These are phyloP conservation scores for Muscicapa adusta DNA, from an alignment of 2,113 vertebrate species.

Conservation along the genomic window DNA sequence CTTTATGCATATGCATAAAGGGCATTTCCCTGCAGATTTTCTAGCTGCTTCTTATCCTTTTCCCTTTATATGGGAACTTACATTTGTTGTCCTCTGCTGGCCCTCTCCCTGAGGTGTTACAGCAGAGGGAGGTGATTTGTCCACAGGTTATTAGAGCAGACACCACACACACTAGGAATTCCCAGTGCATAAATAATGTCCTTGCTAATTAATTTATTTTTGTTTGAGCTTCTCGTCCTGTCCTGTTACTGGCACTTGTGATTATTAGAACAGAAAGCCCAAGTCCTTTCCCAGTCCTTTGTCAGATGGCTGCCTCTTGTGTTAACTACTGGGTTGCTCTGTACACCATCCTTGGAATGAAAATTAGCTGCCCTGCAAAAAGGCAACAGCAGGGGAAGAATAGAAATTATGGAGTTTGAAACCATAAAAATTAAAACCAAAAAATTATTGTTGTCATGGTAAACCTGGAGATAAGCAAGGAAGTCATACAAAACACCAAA, in stretches of 20 bases:
- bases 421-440: not conserved
- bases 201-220: slow-evolving; percentile 64
- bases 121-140: slow-evolving; percentile 12
- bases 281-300: not conserved
- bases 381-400: not conserved
- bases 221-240: not conserved
- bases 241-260: not conserved
- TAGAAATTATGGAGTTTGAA: not conserved
- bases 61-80: not conserved
- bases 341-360: not conserved
- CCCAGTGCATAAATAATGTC: slow-evolving; percentile 63
- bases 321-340: not conserved
- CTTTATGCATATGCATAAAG: not conserved
- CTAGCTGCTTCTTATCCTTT: not conserved
- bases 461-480: not conserved
- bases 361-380: not conserved
- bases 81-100: not conserved
- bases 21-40: not conserved
- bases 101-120: not conserved
- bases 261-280: slow-evolving; percentile 32
- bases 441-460: not conserved
- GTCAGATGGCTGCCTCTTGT: not conserved
- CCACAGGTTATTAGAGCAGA: slow-evolving; percentile 52
- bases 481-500: not conserved
- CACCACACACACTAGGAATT: slow-evolving; percentile 47